Percentiles rank a stretch among this genome's conserved stretches.
Evolutionary conservation across 2,888 invertebrate genomes (phyloP).

Genomic region (Pedicia rivosa): DNA sequence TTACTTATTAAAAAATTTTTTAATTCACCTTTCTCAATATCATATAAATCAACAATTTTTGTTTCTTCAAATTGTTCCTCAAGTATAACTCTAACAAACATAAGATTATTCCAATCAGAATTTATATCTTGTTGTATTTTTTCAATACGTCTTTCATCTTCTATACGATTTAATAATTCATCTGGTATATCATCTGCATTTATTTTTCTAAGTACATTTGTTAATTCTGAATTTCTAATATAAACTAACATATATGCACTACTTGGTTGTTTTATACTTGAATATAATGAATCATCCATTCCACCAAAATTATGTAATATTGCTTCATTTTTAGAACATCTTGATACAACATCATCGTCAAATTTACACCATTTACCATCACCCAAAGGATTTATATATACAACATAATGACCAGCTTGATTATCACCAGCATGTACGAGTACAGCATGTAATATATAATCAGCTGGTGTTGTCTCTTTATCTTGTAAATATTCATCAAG

Average conservation of each 20-base stretch:
- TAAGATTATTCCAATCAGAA: slow-evolving; percentile 93
- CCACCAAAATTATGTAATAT: slow-evolving; percentile 97
- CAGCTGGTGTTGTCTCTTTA: slow-evolving; percentile 46
- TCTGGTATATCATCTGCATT: slow-evolving; percentile 87
- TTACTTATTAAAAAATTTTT: slow-evolving; percentile 80
- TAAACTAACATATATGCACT: slow-evolving; percentile 99
- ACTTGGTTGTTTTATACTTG: slow-evolving; percentile 89
- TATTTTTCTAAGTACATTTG: slow-evolving; percentile 78
- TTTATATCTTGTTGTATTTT: slow-evolving; percentile 80
- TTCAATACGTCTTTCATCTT: slow-evolving; percentile 87
- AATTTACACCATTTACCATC: slow-evolving; percentile 88
- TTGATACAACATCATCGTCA: slow-evolving; percentile 97
- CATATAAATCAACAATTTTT: slow-evolving; percentile 92
- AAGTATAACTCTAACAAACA: slow-evolving; percentile 71
- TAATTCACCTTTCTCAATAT: slow-evolving; percentile 72
- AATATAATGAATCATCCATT: slow-evolving; percentile 78
- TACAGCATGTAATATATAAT: slow-evolving; percentile 90
- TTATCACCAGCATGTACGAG: slow-evolving; percentile 99
- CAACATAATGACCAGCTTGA: slow-evolving; percentile 98
- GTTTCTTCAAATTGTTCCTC: slow-evolving; percentile 83
- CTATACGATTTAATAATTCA: slow-evolving; percentile 72
- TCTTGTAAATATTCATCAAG: slow-evolving; percentile 68
- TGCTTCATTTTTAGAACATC: slow-evolving; percentile 90
- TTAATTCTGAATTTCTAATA: slow-evolving; percentile 77
- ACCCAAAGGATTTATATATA: slow-evolving; percentile 94